Evolutionary conservation across 2,888 invertebrate species (phyloP), one percentile per base, ranked within the genome.

Genomic region (Cryptops parisi): DNA sequence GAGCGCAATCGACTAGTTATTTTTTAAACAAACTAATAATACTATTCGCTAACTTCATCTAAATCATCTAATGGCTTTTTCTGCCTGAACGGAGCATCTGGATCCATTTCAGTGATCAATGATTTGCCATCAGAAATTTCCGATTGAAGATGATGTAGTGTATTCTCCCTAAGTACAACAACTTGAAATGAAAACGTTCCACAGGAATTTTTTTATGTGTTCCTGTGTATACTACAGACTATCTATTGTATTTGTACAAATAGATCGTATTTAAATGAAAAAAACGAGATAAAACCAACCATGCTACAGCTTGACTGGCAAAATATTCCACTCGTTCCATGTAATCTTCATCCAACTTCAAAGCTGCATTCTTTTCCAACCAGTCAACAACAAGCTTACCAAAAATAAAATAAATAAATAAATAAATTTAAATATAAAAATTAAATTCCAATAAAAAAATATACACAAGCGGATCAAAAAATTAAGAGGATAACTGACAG

Each of bases 51-150:
- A 33, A 33, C 70, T 64, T 76, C 77, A 68, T 94, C 94, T 58
- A 91, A 75, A 62, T 89, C 83, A 68, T 91, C 90, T 27, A 93
- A 71, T 2, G 80, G 77, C 63, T 78, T 80, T 49, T 80, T 79
- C 64, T 89, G 82, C 48, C 88, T 75, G 46, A 79, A 72, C 0
- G 87, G 84, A 21, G 91, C 91, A 77, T 94, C 93, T 1, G 93
- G 93, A 70, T 94, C 91, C 66, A 90, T 71, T 55, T 78, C 77
- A 25, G 78, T 76, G 0, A 87, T 78, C 47, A 80, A 72, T 45
- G 76, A 24, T 27, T 12, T 39, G 27, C 23, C 25, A 4, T 22
- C n/a, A 41, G 12, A 3, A 24, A 47, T 55, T 54, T 61, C 63
- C 58, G 67, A 70, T 55, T 82, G 71, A 52, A 87, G 66, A 62